These are phyloP conservation scores for Oxyruncus cristatus DNA, from an alignment of 2,113 vertebrate genomes.

Conservation along the genomic window DNA sequence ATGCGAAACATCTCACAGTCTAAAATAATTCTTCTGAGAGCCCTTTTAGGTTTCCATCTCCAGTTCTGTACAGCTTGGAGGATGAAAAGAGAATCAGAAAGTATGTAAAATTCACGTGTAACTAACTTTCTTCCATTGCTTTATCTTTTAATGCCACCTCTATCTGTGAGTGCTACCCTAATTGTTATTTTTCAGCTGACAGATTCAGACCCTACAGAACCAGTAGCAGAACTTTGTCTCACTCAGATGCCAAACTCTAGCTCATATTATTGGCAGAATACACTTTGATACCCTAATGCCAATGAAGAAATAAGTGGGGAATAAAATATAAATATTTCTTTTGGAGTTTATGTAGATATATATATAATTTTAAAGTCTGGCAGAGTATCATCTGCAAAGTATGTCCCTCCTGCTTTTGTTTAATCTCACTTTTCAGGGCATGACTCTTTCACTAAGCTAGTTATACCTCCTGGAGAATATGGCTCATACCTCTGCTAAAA, in stretches of 20 bases:
- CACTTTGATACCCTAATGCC: conserved; percentile 7
- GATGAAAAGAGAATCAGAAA: background rate
- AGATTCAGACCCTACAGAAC: background rate
- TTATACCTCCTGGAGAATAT: background rate
- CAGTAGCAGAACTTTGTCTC: background rate
- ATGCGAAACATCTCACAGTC: background rate
- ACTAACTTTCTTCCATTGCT: background rate
- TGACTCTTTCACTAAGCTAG: background rate
- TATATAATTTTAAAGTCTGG: background rate
- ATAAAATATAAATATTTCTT: conserved; percentile 22
- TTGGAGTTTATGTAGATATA: background rate
- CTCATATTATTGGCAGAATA: background rate
- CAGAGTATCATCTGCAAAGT: background rate
- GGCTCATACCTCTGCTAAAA: background rate
- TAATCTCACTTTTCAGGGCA: background rate
- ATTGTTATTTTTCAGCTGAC: conserved; percentile 13
- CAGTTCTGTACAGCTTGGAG: background rate
- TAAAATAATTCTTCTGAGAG: background rate
- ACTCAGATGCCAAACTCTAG: background rate
- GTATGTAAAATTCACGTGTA: background rate
- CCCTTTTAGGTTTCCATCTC: background rate
- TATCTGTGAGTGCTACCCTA: background rate
- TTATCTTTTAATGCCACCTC: background rate
- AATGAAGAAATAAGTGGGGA: background rate
- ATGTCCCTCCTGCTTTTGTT: background rate